Evolutionary conservation across 2,888 invertebrate genomes (phyloP), one percentile per base, ranked within the genome.

Genomic region (Deilephila porcellus): DNA sequence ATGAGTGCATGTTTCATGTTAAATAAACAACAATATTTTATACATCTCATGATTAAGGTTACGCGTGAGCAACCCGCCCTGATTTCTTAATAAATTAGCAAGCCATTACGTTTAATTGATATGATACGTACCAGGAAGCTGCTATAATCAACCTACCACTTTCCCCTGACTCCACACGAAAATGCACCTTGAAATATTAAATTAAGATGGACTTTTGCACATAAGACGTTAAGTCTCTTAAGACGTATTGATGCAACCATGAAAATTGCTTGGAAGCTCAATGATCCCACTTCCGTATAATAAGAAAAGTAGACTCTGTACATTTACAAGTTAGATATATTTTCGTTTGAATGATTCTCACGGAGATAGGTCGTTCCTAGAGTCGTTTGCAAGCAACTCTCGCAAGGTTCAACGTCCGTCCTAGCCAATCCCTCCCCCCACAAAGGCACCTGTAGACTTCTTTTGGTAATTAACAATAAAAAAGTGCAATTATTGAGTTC

Each of bases 351-450:
- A 60, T 45, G 52, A 4, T 70, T 76, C 72, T 70, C 74, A 73
- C 81, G 77, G 77, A 80, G 80, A 81, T 92, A 82, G 71, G 86
- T 67, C 86, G 71, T 85, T 90, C 76, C 82, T 74, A 75, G 67
- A 75, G 70, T 76, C 72, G 75, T 79, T 79, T 79, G 73, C 34
- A 53, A 76, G 81, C 85, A 81, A 80, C 79, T 81, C 81, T 89
- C 77, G 89, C 85, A 81, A 90, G 86, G 93, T 91, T 94, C 93
- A 91, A 86, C 88, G 93, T 77, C 93, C 94, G 93, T 93, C 94
- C 93, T 94, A 93, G 93, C 89, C 88, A 67, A 64, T 88, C 86
- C 87, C 86, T 84, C 79, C 79, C 78, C 76, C 77, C 73, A 76
- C 76, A 63, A 78, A 79, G 82, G 85, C 86, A 88, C 88, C 85